Base-by-base conservation (phyloP, 2,113 vertebrate species). In the Calyptommatus sinebrachiatus region DNA sequence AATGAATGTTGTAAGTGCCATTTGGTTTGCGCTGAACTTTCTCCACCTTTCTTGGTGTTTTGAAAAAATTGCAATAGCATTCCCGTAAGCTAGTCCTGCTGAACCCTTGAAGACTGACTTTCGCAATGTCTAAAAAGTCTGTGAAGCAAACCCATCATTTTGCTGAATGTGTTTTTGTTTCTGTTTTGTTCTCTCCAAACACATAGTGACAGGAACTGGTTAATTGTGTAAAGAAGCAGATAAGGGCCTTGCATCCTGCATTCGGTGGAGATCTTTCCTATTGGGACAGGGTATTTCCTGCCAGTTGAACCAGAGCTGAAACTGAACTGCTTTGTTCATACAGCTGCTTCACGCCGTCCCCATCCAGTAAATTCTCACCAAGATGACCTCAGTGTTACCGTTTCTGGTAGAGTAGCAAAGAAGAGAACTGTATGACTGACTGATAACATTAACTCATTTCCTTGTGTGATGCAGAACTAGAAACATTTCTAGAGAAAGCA, bases 401-500 rank as follows among this genome's bases (percentile, higher is more conserved):
- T 67, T 53, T 61, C 31, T 7, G 0, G 79, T 7, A 1, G 1
- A 0, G 1, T 78, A 71, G 78, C 81, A 73, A 86, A 75, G 77
- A 69, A 70, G 76, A 80, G 86, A 72, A 89, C 46, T 78, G 31
- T 78, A 35, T 46, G 48, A 78, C n/a, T 69, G 0, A 31, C 1
- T 77, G 77, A 84, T 63, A 57, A 57, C 0, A 0, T 82, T 45
- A 1, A 0, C 46, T 46, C 8, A 1, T 4, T 70, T 2, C n/a
- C 86, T 86, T 89, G 78, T 45, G 80, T 90, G 89, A 92, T 0
- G 0, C 0, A 2, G 89, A 89, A 70, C 88, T 86, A 88, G 85
- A 88, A 73, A 80, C 72, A 78, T 70, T 86, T 84, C 78, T 73
- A 80, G 81, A 76, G 85, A 74, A 84, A 76, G 74, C 8, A 0